Conservation (phyloP, 2,888 invertebrate genomes). For the Drosophila setosimentum region DNA sequence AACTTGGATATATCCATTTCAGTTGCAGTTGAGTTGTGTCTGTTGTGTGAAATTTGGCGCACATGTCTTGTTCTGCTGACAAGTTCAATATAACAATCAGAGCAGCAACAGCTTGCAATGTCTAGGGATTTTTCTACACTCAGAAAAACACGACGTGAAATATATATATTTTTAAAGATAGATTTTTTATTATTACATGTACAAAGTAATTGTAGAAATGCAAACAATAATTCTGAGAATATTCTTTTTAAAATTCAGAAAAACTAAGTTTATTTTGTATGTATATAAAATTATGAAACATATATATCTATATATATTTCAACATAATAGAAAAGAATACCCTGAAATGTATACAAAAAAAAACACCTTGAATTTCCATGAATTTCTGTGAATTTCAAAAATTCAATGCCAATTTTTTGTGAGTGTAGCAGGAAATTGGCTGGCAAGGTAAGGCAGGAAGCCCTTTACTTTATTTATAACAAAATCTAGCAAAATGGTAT, state of each 20-base stretch:
- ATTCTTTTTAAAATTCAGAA: too few relatives aligned
- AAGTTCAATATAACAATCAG: slow-evolving; percentile 26
- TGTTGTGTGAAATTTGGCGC: slow-evolving; percentile 41
- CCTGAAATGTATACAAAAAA: too few relatives aligned
- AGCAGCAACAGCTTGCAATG: slow-evolving; percentile 6
- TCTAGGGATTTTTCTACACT: slow-evolving; percentile 22
- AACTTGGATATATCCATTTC: slow-evolving; percentile 20
- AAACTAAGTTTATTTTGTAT: too few relatives aligned
- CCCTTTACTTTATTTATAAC: slow-evolving; percentile 47
- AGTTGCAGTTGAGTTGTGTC: slow-evolving; percentile 13
- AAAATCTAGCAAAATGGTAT: slow-evolving; percentile 47
- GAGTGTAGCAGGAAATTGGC: slow-evolving; percentile 41
- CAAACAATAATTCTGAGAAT: too few relatives aligned
- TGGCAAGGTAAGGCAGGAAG: slow-evolving; percentile 4
- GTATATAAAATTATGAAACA: too few relatives aligned
- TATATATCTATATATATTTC: too few relatives aligned
- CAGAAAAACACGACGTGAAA: not conserved
- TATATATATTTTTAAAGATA: too few relatives aligned
- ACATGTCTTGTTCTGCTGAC: slow-evolving; percentile 15
- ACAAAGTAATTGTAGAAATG: too few relatives aligned
- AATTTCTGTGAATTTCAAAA: not conserved
- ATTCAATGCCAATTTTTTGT: not conserved
- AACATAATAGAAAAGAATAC: too few relatives aligned
- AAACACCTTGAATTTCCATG: too few relatives aligned
- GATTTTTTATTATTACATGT: too few relatives aligned